Base-by-base conservation (phyloP, 1,140 invertebrate genomes). In the Heliconius congener region DNA sequence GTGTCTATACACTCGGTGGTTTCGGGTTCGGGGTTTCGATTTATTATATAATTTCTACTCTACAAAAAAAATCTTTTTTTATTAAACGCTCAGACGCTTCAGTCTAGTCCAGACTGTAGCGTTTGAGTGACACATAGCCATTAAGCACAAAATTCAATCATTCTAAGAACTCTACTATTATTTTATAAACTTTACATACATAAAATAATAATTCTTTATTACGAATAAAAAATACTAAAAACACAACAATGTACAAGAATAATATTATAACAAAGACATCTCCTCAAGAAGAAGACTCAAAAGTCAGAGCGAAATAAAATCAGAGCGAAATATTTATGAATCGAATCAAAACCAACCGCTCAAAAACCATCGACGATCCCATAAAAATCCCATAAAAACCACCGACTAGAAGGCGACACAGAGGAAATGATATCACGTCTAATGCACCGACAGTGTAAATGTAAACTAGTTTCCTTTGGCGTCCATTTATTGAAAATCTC, bases 351-450 rank as follows among this genome's bases (percentile, higher is more conserved):
- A 71, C 57, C 8, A 66, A 66, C 27, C 27, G 60, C 60, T 71
- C 8, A 82, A 79, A 81, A 60, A 42, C 37, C 55, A 81, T 71
- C 77, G 77, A 79, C 81, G 76, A 82, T 71, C 75, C 80, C 82
- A 84, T 83, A 82, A 79, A 81, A 77, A 82, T 71, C 75, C 80
- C 82, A 84, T 83, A 82, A 79, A 81, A 60, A 42, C 37, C 55
- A 81, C 74, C 77, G 77, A 79, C 81, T 78, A 78, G 84, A 77
- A 81, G 82, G 73, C 81, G 83, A 79, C 79, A 78, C 80, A 76
- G 60, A 78, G 82, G 74, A 81, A 85, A 85, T 84, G 84, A 85
- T 84, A 84, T 79, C 82, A 86, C 73, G 77, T 80, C 77, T 82
- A 84, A 81, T 83, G 83, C 83, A 82, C 79, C 78, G 72, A 76